Evolutionary conservation across 2,113 vertebrate genomes (phyloP).

Genomic region (Chloebia gouldiae): DNA sequence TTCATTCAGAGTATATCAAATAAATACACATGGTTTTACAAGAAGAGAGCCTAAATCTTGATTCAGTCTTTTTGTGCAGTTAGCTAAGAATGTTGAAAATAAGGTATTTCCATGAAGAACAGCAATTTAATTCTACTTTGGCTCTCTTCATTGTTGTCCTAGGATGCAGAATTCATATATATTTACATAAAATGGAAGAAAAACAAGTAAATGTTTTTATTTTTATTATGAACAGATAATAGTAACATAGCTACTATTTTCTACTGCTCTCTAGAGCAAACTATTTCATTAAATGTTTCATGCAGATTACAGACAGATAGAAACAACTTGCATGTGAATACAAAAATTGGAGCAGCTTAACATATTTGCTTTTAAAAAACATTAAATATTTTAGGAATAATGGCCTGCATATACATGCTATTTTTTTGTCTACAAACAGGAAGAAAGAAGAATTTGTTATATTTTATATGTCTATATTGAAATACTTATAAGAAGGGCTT

Average conservation of each 20-base stretch:
- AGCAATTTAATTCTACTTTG: background rate
- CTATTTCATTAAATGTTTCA: background rate
- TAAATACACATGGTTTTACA: background rate
- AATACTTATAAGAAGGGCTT: background rate
- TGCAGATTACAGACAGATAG: background rate
- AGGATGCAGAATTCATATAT: background rate
- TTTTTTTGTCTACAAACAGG: background rate
- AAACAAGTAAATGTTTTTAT: background rate
- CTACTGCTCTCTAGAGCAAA: background rate
- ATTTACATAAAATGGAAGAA: background rate
- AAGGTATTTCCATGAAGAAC: background rate
- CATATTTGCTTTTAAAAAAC: background rate
- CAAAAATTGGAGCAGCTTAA: background rate
- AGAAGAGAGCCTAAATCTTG: background rate
- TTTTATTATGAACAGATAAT: background rate
- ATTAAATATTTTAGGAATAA: background rate
- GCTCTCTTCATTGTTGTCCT: background rate
- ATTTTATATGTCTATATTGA: background rate
- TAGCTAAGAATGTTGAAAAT: background rate
- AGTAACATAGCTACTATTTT: background rate
- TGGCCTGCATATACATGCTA: background rate
- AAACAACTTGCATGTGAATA: background rate
- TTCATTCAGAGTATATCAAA: background rate
- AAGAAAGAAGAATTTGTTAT: background rate
- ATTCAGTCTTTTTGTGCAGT: background rate